These are phyloP conservation scores for Agapostemon virescens DNA, from an alignment of 2,888 invertebrate species.

Conservation along the genomic window DNA sequence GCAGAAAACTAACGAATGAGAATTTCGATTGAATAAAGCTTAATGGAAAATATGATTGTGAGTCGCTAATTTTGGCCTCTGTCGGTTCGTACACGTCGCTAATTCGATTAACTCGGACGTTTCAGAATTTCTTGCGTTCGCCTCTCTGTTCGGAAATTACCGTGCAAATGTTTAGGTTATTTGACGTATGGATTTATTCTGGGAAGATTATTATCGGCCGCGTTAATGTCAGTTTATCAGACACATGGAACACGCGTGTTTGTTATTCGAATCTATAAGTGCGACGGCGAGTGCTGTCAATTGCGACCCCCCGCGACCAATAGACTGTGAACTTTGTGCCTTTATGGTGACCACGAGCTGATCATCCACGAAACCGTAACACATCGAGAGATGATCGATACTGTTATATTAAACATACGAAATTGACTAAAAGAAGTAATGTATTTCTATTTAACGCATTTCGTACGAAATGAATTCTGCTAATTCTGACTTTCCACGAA, in stretches of 20 bases:
- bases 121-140: neutral
- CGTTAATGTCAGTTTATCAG: conserved; percentile 6
- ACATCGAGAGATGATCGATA: neutral
- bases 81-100: neutral
- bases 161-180: neutral
- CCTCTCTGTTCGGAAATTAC: neutral
- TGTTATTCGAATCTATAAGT: neutral
- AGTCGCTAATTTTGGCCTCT: neutral
- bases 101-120: neutral
- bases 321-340: neutral
- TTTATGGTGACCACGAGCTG: neutral
- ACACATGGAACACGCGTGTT: neutral
- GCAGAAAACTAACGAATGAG: neutral
- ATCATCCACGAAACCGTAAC: neutral
- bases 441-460: neutral
- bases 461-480: neutral
- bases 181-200: conserved; percentile 1
- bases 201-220: neutral
- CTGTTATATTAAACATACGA: neutral
- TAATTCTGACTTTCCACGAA: neutral
- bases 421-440: neutral
- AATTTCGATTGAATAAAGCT: neutral
- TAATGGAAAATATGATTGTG: neutral
- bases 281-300: neutral
- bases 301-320: neutral